phyloP scores from a whole-genome alignment of 2,888 invertebrate genomes.

The Dinocampus coccinellae region DNA sequence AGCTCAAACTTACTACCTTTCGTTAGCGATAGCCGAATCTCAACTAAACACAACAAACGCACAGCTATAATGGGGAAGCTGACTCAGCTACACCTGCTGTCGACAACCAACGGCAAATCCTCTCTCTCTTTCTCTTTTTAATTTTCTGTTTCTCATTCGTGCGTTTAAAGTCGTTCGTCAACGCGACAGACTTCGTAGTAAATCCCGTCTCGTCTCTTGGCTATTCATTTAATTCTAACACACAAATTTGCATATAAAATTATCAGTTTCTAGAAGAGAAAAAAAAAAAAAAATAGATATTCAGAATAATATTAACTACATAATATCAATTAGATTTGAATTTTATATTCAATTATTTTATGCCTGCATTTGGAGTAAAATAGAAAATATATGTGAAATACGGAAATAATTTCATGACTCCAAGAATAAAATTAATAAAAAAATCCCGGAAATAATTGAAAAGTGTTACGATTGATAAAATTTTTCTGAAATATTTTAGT shows the following conservation, averaged over 20 bases:
- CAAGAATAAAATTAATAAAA: background rate
- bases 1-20: constrained; percentile 40
- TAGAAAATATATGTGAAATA: background rate
- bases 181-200: background rate
- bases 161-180: background rate
- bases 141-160: background rate
- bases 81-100: constrained; percentile 65
- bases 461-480: background rate
- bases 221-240: background rate
- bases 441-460: background rate
- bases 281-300: background rate
- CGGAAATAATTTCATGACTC: background rate
- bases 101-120: constrained; percentile 27
- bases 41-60: constrained; percentile 64
- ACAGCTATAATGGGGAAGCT: constrained; percentile 61
- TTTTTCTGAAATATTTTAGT: background rate
- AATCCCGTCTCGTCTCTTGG: background rate
- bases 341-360: background rate
- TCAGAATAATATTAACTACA: background rate
- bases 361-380: no score
- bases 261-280: background rate
- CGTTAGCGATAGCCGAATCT: constrained; percentile 55
- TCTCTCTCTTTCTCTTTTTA: constrained; percentile 23
- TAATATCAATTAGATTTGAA: background rate
- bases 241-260: background rate